Evolutionary conservation across 2,888 invertebrate species (phyloP).

Genomic region (Andricus quercusramuli): DNA sequence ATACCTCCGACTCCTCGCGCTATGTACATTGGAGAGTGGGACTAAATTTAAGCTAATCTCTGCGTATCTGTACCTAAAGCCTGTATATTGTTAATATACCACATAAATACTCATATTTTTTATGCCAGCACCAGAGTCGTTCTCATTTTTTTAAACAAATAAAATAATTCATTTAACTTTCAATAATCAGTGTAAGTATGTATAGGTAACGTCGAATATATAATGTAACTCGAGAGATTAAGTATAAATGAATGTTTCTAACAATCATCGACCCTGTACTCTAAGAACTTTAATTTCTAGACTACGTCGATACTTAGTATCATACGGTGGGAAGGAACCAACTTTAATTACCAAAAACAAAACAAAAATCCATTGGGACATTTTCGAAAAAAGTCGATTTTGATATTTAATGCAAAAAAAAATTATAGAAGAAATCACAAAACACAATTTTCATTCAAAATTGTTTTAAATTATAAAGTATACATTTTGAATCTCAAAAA

Average conservation of each 20-base stretch:
- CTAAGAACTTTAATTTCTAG: constrained; percentile 19
- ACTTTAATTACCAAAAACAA: no score
- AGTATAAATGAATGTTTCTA: constrained; percentile 33
- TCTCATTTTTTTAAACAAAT: constrained; percentile 45
- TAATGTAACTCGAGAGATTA: constrained; percentile 11
- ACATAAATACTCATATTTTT: constrained; percentile 77
- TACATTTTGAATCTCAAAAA: no score
- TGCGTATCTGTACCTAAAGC: constrained; percentile 62
- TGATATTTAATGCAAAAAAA: no score
- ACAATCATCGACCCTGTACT: constrained; percentile 16
- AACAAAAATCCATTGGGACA: no score
- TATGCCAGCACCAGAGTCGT: constrained; percentile 66
- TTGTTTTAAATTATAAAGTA: no score
- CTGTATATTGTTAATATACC: constrained; percentile 77
- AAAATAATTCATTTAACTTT: constrained; percentile 10
- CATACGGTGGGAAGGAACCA: no score
- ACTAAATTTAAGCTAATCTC: constrained; percentile 80
- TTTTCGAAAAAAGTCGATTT: no score
- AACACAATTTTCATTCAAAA: no score
- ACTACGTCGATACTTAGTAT: constrained; percentile 7
- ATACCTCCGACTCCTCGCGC: constrained; percentile 90
- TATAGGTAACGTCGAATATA: constrained; percentile 29
- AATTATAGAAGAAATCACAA: no score
- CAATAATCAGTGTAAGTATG: constrained; percentile 32
- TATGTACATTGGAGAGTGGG: constrained; percentile 96